These are phyloP conservation scores for Ceraclea dissimilis DNA, from an alignment of 2,888 invertebrate species.

Conservation along the genomic window DNA sequence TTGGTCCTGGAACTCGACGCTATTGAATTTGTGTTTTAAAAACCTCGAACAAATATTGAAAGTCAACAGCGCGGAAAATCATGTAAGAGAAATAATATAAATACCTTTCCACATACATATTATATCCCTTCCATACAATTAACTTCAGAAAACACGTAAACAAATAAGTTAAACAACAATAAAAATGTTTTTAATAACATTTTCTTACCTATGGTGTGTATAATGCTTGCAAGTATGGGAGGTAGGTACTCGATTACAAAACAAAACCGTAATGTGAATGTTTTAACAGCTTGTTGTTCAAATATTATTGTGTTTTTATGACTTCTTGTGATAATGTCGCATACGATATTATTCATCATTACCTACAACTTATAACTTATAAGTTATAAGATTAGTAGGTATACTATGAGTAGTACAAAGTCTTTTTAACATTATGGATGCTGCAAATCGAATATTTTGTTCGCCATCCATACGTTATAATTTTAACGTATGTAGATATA, in stretches of 20 bases:
- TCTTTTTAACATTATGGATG: no score
- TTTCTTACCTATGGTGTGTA: no score
- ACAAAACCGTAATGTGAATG: constrained; percentile 22
- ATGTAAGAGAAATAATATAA: not conserved
- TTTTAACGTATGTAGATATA: no score
- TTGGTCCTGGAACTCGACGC: not conserved
- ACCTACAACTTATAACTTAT: no score
- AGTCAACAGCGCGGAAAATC: constrained; percentile 12
- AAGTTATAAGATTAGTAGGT: no score
- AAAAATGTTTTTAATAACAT: constrained; percentile 6
- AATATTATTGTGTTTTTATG: not conserved
- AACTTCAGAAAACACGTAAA: constrained; percentile 6
- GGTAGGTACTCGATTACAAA: constrained; percentile 16
- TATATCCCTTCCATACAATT: not conserved
- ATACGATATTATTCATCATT: not conserved
- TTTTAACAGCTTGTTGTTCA: not conserved
- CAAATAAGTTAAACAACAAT: constrained; percentile 14
- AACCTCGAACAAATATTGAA: constrained; percentile 6
- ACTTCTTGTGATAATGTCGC: not conserved
- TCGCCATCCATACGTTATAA: no score
- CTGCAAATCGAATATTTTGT: no score
- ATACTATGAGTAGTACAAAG: no score
- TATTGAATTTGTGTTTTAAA: not conserved
- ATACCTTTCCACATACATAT: not conserved
- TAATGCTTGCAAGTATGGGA: not conserved